Conservation (phyloP, 2,113 vertebrate genomes). For the Argyrosomus japonicus region DNA sequence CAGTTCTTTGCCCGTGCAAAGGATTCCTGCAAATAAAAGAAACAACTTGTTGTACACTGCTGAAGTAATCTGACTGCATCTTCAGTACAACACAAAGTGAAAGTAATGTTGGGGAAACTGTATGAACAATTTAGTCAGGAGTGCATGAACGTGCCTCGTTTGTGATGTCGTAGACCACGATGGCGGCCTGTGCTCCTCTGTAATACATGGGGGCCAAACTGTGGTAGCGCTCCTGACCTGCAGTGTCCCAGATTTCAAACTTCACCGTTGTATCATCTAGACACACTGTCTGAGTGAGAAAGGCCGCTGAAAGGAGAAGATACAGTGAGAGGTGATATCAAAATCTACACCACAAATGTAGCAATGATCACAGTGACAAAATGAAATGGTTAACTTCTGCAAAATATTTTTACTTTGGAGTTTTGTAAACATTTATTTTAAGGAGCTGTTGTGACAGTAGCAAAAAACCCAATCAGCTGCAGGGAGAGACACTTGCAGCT, state of each 20-base stretch:
- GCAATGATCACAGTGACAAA: background rate
- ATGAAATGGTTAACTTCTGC: background rate
- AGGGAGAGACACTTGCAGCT: background rate
- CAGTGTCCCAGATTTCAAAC: slow-evolving; percentile 99
- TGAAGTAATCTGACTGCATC: background rate
- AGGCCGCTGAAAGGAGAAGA: slow-evolving; percentile 88
- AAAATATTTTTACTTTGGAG: background rate
- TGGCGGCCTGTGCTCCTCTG: slow-evolving; percentile 98
- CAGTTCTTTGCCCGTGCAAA: slow-evolving; percentile 98
- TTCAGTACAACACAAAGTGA: background rate
- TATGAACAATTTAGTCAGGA: background rate
- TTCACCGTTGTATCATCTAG: slow-evolving; percentile 99
- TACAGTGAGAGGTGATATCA: background rate
- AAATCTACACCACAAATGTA: background rate
- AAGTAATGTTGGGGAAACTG: background rate
- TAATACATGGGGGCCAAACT: slow-evolving; percentile 99
- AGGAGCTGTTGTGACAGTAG: background rate
- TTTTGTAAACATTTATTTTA: background rate
- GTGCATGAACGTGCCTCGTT: slow-evolving; percentile 88
- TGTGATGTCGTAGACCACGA: slow-evolving; percentile 98
- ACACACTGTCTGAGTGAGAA: slow-evolving; percentile 98
- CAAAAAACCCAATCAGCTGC: background rate
- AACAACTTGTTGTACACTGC: background rate
- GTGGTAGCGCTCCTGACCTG: slow-evolving; percentile 98
- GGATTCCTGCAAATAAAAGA: slow-evolving; percentile 88